Base-by-base conservation (phyloP, 2,113 vertebrate genomes). In the Ornithorhynchus anatinus region DNA sequence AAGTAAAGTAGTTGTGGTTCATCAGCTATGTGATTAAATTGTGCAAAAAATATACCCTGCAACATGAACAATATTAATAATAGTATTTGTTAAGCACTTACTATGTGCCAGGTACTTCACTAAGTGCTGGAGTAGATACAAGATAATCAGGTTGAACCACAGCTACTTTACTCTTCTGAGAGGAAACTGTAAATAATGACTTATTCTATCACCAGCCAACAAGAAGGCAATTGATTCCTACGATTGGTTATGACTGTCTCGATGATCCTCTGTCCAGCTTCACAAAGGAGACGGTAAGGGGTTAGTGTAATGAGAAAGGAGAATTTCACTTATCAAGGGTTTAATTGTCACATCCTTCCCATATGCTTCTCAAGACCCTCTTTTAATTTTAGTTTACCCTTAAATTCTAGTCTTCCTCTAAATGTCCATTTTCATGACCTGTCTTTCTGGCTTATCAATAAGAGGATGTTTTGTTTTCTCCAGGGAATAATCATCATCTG, bases 351-450 rank as follows among this genome's bases (percentile, higher is more conserved):
- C 86, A 89, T 88, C 87, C 80, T 86, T 86, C 66, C 78, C 82
- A 64, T 84, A 72, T 85, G 74, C 87, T 85, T 86, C 82, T 85
- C 82, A 76, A 75, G 70, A 73, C 59, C 37, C 45, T 78, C 58
- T 82, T 76, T 59, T 84, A 71, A 88, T 88, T 89, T 77, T 78
- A 88, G 85, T 87, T 85, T 71, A 54, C 48, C 73, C 86, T 74
- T 72, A 77, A 78, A 71, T 88, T 88, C 79, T 79, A 60, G 67
- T 80, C 66, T 85, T 77, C 69, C 66, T 84, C 74, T 84, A 65
- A 86, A 72, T 63, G 80, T 86, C 72, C 71, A 80, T 86, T 86
- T 86, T 92, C 86, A 78, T 52, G 76, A 85, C 78, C 77, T 52
- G 59, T 37, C 54, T 69, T 68, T 70, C 76, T 47, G 63, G 69